These are phyloP conservation scores for Rhagoletis zephyria DNA, from an alignment of 1,140 invertebrate genomes.

Conservation along the genomic window DNA sequence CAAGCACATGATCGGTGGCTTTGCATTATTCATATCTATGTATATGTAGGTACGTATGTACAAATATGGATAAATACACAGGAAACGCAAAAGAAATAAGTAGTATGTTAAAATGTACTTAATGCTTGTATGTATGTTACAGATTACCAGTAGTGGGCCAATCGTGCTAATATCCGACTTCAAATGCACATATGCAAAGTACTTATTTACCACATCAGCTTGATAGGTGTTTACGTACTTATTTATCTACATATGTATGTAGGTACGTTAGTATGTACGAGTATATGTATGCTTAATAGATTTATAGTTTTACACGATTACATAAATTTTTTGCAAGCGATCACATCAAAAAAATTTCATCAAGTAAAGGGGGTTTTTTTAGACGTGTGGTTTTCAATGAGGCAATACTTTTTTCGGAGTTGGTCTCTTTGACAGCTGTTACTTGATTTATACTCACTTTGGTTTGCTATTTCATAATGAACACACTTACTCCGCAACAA, in stretches of 20 bases:
- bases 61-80: neutral
- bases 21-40: neutral
- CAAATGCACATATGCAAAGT: constrained; percentile 28
- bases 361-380: neutral
- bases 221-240: neutral
- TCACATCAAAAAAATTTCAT: neutral
- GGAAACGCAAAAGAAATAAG: no score
- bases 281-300: neutral
- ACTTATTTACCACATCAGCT: constrained; percentile 55
- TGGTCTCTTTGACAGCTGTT: neutral
- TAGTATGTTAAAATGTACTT: constrained; percentile 39
- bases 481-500: no score
- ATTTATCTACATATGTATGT: neutral
- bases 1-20: neutral
- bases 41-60: neutral
- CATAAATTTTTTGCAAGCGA: constrained; percentile 14
- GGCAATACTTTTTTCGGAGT: neutral
- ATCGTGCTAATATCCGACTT: constrained; percentile 67
- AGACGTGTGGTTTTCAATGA: neutral
- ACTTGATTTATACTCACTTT: neutral
- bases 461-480: no score
- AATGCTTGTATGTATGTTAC: constrained; percentile 53
- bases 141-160: constrained; percentile 73
- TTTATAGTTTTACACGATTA: neutral
- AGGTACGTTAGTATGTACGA: neutral